phyloP scores from a whole-genome alignment of 2,888 invertebrate species.

The Euzophera pinguis region DNA sequence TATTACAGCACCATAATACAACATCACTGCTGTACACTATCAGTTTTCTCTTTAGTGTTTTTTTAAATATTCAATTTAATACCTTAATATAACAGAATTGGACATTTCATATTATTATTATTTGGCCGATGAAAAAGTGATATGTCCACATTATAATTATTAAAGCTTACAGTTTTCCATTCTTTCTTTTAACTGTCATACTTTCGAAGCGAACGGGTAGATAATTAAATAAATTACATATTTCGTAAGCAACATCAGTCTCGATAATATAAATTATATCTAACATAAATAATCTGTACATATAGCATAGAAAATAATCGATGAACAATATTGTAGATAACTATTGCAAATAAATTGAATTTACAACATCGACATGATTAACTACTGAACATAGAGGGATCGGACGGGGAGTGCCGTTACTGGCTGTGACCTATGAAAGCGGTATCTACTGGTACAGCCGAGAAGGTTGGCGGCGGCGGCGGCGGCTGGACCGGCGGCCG shows the following conservation, averaged over 20 bases:
- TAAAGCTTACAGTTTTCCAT: slow-evolving; percentile 54
- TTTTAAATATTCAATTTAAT: slow-evolving; percentile 32
- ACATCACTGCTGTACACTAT: slow-evolving; percentile 46
- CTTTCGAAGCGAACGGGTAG: slow-evolving; percentile 16
- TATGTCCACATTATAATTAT: slow-evolving; percentile 59
- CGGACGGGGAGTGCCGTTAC: slow-evolving; percentile 44
- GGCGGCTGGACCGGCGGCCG: slow-evolving; percentile 10
- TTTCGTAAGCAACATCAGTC: slow-evolving; percentile 20
- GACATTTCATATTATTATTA: slow-evolving; percentile 35
- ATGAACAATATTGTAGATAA: slow-evolving; percentile 23
- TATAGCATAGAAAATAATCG: slow-evolving; percentile 31
- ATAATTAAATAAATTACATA: slow-evolving; percentile 10
- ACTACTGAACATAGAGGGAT: slow-evolving; percentile 52
- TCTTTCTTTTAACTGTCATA: slow-evolving; percentile 26
- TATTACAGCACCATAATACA: slow-evolving; percentile 64
- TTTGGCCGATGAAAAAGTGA: slow-evolving; percentile 41
- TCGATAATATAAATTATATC: slow-evolving; percentile 17
- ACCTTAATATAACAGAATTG: slow-evolving; percentile 41
- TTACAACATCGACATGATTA: slow-evolving; percentile 53
- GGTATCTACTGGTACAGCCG: neutral
- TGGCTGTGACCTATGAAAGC: slow-evolving; percentile 16
- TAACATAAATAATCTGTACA: slow-evolving; percentile 27
- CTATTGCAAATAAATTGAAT: slow-evolving; percentile 46
- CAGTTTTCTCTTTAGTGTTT: slow-evolving; percentile 38
- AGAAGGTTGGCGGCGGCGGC: neutral